Evolutionary conservation across 2,113 vertebrate genomes (phyloP).

Genomic region (Grus americana): DNA sequence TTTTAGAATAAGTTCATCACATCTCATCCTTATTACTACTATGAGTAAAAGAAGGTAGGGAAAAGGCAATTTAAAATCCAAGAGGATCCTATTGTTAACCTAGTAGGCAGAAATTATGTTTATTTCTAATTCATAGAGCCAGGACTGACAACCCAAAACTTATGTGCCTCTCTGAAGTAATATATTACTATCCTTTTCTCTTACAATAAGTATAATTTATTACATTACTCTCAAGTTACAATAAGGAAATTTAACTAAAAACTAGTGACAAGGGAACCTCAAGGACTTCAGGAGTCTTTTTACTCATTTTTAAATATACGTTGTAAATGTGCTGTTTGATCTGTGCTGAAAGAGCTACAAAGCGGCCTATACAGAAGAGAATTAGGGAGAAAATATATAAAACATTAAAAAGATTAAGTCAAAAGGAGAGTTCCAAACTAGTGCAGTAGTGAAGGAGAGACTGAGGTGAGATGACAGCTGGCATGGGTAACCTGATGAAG

Average conservation of each 20-base stretch:
- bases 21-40: not conserved
- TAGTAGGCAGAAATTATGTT: not conserved
- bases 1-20: not conserved
- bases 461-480: not conserved
- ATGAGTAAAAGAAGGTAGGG: not conserved
- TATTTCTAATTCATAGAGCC: not conserved
- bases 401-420: not conserved
- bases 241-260: not conserved
- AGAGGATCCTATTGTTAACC: not conserved
- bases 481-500: not conserved
- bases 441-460: not conserved
- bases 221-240: not conserved
- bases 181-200: not conserved
- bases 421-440: not conserved
- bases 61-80: not conserved
- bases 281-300: not conserved
- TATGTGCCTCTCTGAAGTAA: not conserved
- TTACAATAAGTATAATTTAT: not conserved
- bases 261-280: not conserved
- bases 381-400: not conserved
- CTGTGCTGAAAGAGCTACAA: not conserved
- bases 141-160: not conserved
- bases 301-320: not conserved
- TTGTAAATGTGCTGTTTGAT: not conserved
- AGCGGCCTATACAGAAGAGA: not conserved